A percentile compares a stretch with the other conserved stretches of the same genome.
Evolutionary conservation across 2,797 vertebrate genomes (phyloP).

Genomic region (Cynodonichthys magdalenae): DNA sequence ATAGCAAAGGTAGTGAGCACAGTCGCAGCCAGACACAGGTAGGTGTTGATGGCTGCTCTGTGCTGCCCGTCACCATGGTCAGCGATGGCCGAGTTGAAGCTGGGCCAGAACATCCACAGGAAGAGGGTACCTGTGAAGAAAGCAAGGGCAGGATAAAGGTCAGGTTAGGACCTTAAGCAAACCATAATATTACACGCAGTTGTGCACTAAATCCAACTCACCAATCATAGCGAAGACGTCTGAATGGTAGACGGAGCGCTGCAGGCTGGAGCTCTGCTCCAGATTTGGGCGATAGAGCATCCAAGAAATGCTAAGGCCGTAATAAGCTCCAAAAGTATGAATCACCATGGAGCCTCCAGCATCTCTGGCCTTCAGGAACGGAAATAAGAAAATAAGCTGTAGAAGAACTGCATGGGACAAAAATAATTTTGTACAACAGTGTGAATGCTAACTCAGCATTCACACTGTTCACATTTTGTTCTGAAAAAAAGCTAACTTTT

Average conservation of each 20-base stretch:
- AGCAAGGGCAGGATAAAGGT: background rate
- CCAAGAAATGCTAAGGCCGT: conserved; percentile 91
- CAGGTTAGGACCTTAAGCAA: too few relatives aligned
- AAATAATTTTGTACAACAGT: too few relatives aligned
- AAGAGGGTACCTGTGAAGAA: conserved; percentile 88
- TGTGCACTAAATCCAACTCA: conserved; percentile 65
- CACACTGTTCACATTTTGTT: too few relatives aligned
- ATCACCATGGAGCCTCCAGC: conserved; percentile 98
- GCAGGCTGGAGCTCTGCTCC: conserved; percentile 84
- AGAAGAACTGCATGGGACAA: background rate
- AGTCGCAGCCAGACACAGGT: conserved; percentile 89
- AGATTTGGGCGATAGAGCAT: conserved; percentile 91
- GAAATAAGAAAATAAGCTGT: background rate
- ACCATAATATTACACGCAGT: rapidly evolving
- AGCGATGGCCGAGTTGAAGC: conserved; percentile 94
- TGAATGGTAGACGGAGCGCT: conserved; percentile 88
- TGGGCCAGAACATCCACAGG: conserved; percentile 99
- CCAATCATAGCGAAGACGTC: conserved; percentile 97
- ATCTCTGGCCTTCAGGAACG: conserved; percentile 86
- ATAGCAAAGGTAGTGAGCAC: conserved; percentile 90
- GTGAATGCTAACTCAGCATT: too few relatives aligned
- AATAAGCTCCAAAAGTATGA: conserved; percentile 95
- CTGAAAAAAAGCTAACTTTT: too few relatives aligned
- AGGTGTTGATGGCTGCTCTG: conserved; percentile 94
- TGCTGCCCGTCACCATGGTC: conserved; percentile 93